Base-by-base conservation (phyloP, 2,113 vertebrate species). In the Phalacrocorax carbo region DNA sequence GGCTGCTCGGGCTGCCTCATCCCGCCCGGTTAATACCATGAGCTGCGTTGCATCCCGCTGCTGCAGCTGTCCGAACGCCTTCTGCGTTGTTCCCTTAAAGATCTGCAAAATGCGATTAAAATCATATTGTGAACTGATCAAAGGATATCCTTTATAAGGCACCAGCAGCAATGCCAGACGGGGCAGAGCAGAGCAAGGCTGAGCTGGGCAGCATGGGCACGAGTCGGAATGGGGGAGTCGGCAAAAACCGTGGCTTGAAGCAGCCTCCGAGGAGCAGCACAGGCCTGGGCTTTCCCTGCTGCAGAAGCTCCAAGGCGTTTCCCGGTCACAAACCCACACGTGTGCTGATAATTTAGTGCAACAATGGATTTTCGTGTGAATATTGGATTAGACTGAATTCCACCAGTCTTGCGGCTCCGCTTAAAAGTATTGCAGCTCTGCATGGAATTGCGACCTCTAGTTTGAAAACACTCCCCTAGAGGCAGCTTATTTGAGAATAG, bases 181-280 rank as follows among this genome's bases (percentile, higher is more conserved):
- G 21, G 21, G 36, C 0, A 1, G 14, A 27, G 42, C 42, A 19
- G 42, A 27, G 72, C 57, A 6, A 11, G 58, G 60, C 30, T 58
- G 36, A 12, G 69, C 44, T 7, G 4, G 29, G n/a, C 46, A 34
- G 13, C 5, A 8, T 1, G 2, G 46, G 51, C 58, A 46, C 16
- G 11, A 11, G 29, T 9, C 0, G 1, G 30, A 26, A 18, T 2
- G 0, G 49, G 26, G 32, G 4, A 2, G 4, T 15, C 5, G 2
- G 60, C 38, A 54, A 21, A 52, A 54, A 5, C 5, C 3, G 1
- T 7, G 60, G 32, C 58, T 38, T 29, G 36, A 44, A 52, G 83
- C 61, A 32, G n/a, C 76, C 30, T 17, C 21, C 2, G 2, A 81
- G 34, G 46, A 73, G 68, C 68, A 61, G 52, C 29, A 5, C 25